phyloP scores from a whole-genome alignment of 1,140 invertebrate species.

The Metopolophium dirhodum region DNA sequence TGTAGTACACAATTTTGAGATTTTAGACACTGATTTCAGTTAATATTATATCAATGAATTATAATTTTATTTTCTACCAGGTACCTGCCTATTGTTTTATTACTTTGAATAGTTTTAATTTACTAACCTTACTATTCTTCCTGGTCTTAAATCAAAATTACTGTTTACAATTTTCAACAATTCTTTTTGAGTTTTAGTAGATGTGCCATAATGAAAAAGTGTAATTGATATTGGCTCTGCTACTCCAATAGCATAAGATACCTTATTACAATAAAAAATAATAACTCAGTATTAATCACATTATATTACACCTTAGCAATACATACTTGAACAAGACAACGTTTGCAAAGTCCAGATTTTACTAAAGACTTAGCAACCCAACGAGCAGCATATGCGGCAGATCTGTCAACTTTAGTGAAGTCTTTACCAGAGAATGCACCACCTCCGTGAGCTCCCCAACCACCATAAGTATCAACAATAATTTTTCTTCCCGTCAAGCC shows the following conservation, averaged over 20 bases:
- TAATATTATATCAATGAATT: neutral
- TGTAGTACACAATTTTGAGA: too few species aligned
- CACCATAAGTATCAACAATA: conserved; percentile 79
- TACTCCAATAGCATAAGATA: conserved; percentile 80
- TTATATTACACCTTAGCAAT: neutral
- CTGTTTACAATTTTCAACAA: conserved; percentile 89
- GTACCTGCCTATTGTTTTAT: neutral
- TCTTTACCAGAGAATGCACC: conserved; percentile 79
- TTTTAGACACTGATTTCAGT: neutral
- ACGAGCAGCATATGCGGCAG: conserved; percentile 74
- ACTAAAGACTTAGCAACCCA: conserved; percentile 77
- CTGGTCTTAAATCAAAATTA: conserved; percentile 97
- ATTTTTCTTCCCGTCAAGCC: conserved; percentile 78
- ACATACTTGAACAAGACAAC: conserved; percentile 69
- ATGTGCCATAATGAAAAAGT: conserved; percentile 78
- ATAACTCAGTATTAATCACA: neutral
- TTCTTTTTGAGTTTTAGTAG: conserved; percentile 85
- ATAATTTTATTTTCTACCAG: neutral
- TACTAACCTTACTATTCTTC: conserved; percentile 96
- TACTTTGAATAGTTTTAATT: neutral
- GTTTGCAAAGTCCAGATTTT: conserved; percentile 70
- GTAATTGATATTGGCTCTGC: conserved; percentile 75
- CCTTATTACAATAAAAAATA: conserved; percentile 63
- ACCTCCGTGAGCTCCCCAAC: conserved; percentile 75
- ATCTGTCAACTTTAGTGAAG: conserved; percentile 69